phyloP scores from a whole-genome alignment of 2,797 vertebrate genomes.

The Meda fulgida region DNA sequence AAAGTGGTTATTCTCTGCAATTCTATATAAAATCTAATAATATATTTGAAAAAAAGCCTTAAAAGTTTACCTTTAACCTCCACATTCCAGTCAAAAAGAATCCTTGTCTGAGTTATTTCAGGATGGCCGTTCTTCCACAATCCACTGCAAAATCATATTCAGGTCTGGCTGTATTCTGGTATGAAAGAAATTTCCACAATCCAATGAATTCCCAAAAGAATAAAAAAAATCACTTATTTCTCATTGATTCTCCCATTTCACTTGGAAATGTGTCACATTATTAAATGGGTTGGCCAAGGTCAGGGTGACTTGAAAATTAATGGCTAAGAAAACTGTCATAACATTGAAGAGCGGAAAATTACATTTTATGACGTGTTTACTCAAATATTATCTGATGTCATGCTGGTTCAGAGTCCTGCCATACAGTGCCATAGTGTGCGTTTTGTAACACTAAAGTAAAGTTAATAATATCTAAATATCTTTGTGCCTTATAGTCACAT shows the following conservation, averaged over 20 bases:
- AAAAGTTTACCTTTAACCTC: background rate
- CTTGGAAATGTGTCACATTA: background rate
- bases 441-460: background rate
- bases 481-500: too few relatives aligned
- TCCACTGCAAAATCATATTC: background rate
- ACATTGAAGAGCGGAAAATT: background rate
- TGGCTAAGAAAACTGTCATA: background rate
- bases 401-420: slow-evolving; percentile 3
- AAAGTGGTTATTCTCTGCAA: background rate
- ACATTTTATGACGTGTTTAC: slow-evolving; percentile 6
- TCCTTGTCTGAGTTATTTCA: background rate
- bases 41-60: background rate
- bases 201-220: background rate
- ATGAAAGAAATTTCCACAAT: background rate
- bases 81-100: background rate
- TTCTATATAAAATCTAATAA: background rate
- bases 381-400: background rate
- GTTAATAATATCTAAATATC: too few relatives aligned
- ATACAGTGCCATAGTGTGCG: background rate
- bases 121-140: background rate
- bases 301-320: background rate
- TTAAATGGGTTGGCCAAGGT: background rate
- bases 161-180: background rate
- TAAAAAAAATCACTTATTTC: background rate
- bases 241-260: background rate